These are phyloP conservation scores for Axinella damicornis DNA, from an alignment of 37 sponge, comb jelly and placozoan species.

Conservation along the genomic window DNA sequence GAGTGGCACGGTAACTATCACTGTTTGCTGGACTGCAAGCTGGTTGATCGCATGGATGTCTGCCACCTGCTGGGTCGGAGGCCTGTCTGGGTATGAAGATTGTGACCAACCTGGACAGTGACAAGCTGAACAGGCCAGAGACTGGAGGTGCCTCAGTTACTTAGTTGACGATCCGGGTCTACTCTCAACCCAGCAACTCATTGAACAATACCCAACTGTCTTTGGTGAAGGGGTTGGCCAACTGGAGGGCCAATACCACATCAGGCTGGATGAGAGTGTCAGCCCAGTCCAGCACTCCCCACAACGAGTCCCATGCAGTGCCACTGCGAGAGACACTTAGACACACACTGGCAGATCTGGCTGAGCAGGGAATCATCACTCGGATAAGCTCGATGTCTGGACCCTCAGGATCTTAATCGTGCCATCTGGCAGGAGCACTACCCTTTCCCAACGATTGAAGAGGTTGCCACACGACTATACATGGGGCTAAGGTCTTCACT, in stretches of 20 bases:
- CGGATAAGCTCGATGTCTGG: neutral
- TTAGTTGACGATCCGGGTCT: no score
- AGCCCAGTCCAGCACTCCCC: neutral
- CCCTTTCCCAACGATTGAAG: neutral
- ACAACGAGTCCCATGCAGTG: neutral
- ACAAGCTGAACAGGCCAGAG: constrained; percentile 5
- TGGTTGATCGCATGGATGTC: neutral
- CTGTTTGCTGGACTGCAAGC: constrained; percentile 1
- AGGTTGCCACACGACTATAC: neutral
- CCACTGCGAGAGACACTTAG: neutral
- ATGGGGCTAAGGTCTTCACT: constrained; percentile 51
- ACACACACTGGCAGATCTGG: neutral
- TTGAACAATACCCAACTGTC: constrained; percentile 6
- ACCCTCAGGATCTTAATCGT: neutral
- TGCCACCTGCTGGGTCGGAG: neutral
- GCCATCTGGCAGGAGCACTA: neutral
- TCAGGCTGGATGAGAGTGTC: no score
- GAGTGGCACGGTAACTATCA: neutral
- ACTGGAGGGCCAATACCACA: neutral
- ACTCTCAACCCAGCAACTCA: neutral
- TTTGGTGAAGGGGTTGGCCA: neutral
- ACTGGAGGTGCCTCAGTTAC: neutral
- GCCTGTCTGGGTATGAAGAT: neutral
- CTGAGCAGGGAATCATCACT: neutral
- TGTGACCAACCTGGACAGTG: constrained; percentile 7